Evolutionary conservation across 2,888 invertebrate species (phyloP).

Genomic region (Tachystola acroxantha): DNA sequence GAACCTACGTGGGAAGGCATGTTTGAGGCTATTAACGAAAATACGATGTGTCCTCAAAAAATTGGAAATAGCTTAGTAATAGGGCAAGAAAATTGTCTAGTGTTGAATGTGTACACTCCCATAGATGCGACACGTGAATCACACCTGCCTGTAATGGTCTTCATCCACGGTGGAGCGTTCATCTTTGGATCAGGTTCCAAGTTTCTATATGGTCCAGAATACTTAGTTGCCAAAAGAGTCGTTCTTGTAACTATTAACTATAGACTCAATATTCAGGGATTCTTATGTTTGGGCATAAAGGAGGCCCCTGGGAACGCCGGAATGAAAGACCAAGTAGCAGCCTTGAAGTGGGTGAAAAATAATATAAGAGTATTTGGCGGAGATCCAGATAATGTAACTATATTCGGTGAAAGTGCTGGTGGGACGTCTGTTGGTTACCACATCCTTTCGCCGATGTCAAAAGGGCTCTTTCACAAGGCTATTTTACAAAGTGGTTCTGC

Average conservation of each 20-base stretch:
- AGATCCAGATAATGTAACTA: conserved; percentile 48
- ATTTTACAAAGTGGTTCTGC: conserved; percentile 62
- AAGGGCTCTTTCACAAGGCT: conserved; percentile 57
- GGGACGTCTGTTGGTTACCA: conserved; percentile 51
- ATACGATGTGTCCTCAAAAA: conserved; percentile 44
- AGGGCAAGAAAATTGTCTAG: conserved; percentile 48
- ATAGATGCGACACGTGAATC: conserved; percentile 19
- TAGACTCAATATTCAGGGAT: conserved; percentile 57
- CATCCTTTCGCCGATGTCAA: conserved; percentile 53
- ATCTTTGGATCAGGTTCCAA: conserved; percentile 43
- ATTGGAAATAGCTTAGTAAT: conserved; percentile 17
- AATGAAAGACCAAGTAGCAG: conserved; percentile 57
- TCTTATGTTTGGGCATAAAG: conserved; percentile 49
- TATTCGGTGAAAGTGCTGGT: conserved; percentile 66
- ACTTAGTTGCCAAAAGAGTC: conserved; percentile 46
- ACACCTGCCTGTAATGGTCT: conserved; percentile 57
- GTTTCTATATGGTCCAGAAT: conserved; percentile 49
- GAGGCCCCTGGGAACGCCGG: conserved; percentile 61
- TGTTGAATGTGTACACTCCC: conserved; percentile 53
- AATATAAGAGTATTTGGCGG: conserved; percentile 55
- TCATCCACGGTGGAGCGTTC: conserved; percentile 61
- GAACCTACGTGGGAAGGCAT: conserved; percentile 49
- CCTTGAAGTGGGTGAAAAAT: conserved; percentile 47
- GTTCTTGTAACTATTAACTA: conserved; percentile 59
- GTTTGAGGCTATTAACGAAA: conserved; percentile 50